Evolutionary conservation across 2,888 invertebrate species (phyloP), one percentile per base, ranked within the genome.

Genomic region (Apodemia duryi): DNA sequence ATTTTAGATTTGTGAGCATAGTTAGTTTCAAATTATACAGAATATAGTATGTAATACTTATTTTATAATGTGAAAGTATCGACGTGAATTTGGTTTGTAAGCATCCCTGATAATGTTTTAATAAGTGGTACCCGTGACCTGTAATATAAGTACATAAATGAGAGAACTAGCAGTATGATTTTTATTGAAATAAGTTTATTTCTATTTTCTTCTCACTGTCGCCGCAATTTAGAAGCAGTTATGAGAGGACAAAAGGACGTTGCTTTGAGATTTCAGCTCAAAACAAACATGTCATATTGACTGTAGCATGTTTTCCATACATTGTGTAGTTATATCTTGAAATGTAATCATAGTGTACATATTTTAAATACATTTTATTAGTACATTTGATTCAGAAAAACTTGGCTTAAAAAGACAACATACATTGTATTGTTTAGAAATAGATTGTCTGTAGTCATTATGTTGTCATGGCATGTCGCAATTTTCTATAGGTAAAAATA

Each of bases 361-460:
- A 13, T 13, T 13, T n/a, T 4, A 46, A 13, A 13, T 46, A 46
- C 46, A 9, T 46, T 46, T 46, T 13, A 13, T 38, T 38, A 46
- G 2, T 28, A 35, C 41, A 60, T n/a, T 51, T 35, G 9, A 46
- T n/a, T 21, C 35, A 57, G 29, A 3, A 60, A 60, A 11, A 57
- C 54, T 57, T 57, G 54, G 54, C 54, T 29, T 11, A 11, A 57
- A 11, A 57, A 10, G 10, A 57, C 46, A 32, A 6, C 57, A 57
- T 57, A 57, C 57, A 57, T 57, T 57, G 57, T 57, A 11, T 57
- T 32, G 32, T 57, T 32, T 57, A 57, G 57, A 13, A 57, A 13
- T 57, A 57, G 28, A 57, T 32, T 32, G 29, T 11, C 28, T 29
- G 38, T 38, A 54, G 29, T 11, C 29, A 29, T 54, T 29, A 29